A percentile compares a stretch with the other conserved stretches of the same genome.
Evolutionary conservation across 1,140 invertebrate species (phyloP).

Genomic region (Orchestia grillus): DNA sequence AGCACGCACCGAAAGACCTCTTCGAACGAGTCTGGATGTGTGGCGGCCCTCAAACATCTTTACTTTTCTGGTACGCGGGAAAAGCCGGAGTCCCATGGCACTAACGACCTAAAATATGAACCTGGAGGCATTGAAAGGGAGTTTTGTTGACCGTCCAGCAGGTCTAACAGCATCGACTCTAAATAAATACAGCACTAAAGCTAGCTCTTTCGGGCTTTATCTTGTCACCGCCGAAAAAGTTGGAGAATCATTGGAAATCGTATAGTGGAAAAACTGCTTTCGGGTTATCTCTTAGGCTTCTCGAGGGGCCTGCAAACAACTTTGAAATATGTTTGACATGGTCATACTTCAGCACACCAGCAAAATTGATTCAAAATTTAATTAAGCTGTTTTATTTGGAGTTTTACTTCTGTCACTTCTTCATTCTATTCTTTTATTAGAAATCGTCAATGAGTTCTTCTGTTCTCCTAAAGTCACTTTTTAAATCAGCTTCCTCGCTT

Average conservation of each 20-base stretch:
- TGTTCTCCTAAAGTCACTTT: neutral
- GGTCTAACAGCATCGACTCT: conserved; percentile 20
- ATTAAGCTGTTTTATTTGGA: neutral
- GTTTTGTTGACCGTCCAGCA: conserved; percentile 32
- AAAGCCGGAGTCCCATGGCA: neutral
- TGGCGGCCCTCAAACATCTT: neutral
- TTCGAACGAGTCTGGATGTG: neutral
- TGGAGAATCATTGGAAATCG: neutral
- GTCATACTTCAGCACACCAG: neutral
- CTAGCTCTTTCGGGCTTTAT: conserved; percentile 32
- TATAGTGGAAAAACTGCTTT: neutral
- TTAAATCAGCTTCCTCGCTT: neutral
- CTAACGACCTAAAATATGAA: conserved; percentile 46
- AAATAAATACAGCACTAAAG: conserved; percentile 46
- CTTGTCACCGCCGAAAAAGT: neutral
- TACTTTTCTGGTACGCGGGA: neutral
- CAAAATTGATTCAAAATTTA: neutral
- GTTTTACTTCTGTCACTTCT: neutral
- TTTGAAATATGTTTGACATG: neutral
- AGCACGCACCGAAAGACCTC: neutral
- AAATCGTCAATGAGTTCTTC: neutral
- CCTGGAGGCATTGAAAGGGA: conserved; percentile 35
- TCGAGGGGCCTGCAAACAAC: neutral
- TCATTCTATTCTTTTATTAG: neutral
- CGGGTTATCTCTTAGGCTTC: neutral